Conservation (phyloP, 2,797 vertebrate genomes). For the Scolopax rusticola region DNA sequence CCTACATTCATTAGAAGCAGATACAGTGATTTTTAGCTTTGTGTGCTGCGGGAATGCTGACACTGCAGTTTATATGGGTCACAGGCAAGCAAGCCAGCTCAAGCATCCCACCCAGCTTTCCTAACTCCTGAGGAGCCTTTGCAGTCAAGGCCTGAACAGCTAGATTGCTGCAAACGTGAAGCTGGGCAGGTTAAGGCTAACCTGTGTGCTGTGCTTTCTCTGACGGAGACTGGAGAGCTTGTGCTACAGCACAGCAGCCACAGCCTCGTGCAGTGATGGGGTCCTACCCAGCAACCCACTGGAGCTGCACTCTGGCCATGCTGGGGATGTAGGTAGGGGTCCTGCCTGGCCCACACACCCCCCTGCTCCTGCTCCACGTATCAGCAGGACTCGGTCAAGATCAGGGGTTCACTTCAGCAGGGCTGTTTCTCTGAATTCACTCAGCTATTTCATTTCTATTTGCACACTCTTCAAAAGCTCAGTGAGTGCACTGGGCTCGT, state of each 20-base stretch:
- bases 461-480: background rate
- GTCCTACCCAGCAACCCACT: background rate
- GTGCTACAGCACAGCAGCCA: background rate
- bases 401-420: background rate
- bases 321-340: background rate
- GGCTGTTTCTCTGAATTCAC: background rate
- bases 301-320: background rate
- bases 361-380: fast-evolving
- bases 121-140: background rate
- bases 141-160: background rate
- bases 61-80: constrained; percentile 4
- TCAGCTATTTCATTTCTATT: background rate
- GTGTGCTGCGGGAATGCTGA: constrained; percentile 21
- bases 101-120: background rate
- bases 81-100: constrained; percentile 1
- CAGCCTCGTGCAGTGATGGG: fast-evolving
- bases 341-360: background rate
- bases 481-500: fast-evolving
- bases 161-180: background rate
- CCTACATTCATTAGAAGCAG: constrained; percentile 29
- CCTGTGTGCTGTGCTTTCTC: background rate
- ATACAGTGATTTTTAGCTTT: constrained; percentile 16
- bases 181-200: background rate
- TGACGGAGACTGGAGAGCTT: fast-evolving
- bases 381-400: background rate